Percentiles rank a stretch among this genome's conserved stretches.
These are phyloP conservation scores for Spermophilus dauricus DNA, from an alignment of 2,113 vertebrate species.

Conservation along the genomic window DNA sequence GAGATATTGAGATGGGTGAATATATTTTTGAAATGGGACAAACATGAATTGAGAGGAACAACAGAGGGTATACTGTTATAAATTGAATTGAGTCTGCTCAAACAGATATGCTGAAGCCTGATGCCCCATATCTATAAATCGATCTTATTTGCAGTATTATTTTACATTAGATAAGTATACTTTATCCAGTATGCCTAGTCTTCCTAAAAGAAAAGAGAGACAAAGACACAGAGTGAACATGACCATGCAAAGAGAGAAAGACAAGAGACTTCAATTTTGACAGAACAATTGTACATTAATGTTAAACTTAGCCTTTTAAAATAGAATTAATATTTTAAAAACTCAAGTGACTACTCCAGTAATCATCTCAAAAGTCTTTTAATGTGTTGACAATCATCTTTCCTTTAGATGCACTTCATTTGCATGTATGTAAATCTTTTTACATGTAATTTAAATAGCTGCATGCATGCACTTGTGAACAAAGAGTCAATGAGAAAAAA, in stretches of 20 bases:
- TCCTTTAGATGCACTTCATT: background rate
- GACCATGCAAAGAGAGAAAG: background rate
- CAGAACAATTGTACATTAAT: background rate
- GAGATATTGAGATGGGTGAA: background rate
- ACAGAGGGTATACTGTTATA: background rate
- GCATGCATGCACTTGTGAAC: background rate
- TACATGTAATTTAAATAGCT: background rate
- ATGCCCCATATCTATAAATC: background rate
- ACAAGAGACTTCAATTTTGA: background rate
- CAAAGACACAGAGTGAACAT: background rate
- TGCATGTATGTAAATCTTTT: background rate
- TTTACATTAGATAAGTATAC: background rate
- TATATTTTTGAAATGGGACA: background rate
- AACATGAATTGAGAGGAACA: background rate
- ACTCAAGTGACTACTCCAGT: background rate
- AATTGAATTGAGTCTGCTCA: background rate
- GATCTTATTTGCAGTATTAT: background rate
- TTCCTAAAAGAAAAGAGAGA: background rate
- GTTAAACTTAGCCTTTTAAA: background rate
- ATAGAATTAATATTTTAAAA: slow-evolving; percentile 21
- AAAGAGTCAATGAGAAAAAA: background rate
- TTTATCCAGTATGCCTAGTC: background rate
- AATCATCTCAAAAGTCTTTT: background rate
- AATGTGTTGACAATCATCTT: background rate
- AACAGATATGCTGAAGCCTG: background rate